Conservation (phyloP, 2,797 vertebrate genomes). For the Microctenopoma stevenorrisi region DNA sequence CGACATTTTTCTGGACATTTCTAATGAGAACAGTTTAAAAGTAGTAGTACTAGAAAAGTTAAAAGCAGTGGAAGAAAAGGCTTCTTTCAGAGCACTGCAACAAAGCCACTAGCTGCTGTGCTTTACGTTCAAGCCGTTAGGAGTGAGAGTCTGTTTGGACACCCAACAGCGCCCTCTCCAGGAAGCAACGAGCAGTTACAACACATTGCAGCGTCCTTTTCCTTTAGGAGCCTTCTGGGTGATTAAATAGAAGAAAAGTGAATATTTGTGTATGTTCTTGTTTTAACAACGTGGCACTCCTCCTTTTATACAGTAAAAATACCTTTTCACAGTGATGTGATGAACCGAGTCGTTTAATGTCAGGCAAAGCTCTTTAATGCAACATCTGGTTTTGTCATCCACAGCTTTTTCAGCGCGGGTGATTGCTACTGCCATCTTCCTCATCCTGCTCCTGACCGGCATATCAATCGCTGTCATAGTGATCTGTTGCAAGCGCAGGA, state of each 20-base stretch:
- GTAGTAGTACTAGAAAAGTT: no score
- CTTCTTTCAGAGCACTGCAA: no score
- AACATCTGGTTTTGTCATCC: conserved; percentile 21
- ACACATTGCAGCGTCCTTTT: not conserved
- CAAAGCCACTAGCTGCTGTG: not conserved
- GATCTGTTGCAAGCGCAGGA: conserved; percentile 80
- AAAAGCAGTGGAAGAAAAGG: no score
- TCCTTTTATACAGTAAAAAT: no score
- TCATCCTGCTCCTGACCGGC: conserved; percentile 73
- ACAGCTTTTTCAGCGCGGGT: conserved; percentile 83
- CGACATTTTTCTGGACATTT: no score
- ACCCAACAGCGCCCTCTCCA: conserved; percentile 12
- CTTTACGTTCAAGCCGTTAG: not conserved
- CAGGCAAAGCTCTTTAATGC: not conserved
- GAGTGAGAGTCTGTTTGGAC: not conserved
- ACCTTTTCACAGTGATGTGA: not conserved
- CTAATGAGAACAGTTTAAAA: no score
- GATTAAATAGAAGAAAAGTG: not conserved
- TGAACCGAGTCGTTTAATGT: no score
- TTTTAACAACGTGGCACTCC: no score
- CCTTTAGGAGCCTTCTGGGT: not conserved
- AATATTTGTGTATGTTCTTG: no score
- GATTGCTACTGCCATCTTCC: conserved; percentile 75
- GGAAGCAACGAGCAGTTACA: not conserved
- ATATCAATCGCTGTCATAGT: conserved; percentile 73